Conservation (phyloP, 2,888 invertebrate genomes). For the Noctua fimbriata region DNA sequence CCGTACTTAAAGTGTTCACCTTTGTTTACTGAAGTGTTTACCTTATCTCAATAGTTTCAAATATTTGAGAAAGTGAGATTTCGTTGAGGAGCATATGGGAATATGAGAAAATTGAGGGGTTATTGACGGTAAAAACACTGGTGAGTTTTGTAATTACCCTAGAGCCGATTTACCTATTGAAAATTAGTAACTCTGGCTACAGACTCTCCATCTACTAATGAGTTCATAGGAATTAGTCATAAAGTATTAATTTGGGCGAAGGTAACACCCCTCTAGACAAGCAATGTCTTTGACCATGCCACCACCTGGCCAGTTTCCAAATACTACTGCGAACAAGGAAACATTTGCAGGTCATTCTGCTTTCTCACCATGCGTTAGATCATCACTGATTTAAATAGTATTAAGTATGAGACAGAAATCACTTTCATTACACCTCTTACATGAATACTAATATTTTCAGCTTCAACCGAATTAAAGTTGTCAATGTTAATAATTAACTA, state of each 20-base stretch:
- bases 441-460: neutral
- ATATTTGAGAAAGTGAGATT: neutral
- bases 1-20: neutral
- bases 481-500: neutral
- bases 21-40: neutral
- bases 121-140: too few relatives aligned
- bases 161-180: neutral
- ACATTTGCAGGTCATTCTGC: slow-evolving; percentile 60
- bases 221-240: slow-evolving; percentile 31
- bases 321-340: slow-evolving; percentile 67
- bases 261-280: slow-evolving; percentile 53
- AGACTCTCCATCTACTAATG: slow-evolving; percentile 8
- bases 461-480: neutral
- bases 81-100: neutral
- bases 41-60: neutral
- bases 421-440: slow-evolving; percentile 6
- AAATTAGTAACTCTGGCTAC: neutral
- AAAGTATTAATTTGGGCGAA: slow-evolving; percentile 40
- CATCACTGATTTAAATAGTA: slow-evolving; percentile 30
- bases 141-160: neutral
- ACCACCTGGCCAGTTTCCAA: slow-evolving; percentile 75
- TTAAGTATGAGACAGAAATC: neutral
- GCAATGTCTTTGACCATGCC: slow-evolving; percentile 70
- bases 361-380: slow-evolving; percentile 58
- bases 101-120: neutral